Percentiles rank a stretch among this genome's conserved stretches.
phyloP scores from a whole-genome alignment of 2,113 vertebrate species.

The Nymphicus hollandicus region DNA sequence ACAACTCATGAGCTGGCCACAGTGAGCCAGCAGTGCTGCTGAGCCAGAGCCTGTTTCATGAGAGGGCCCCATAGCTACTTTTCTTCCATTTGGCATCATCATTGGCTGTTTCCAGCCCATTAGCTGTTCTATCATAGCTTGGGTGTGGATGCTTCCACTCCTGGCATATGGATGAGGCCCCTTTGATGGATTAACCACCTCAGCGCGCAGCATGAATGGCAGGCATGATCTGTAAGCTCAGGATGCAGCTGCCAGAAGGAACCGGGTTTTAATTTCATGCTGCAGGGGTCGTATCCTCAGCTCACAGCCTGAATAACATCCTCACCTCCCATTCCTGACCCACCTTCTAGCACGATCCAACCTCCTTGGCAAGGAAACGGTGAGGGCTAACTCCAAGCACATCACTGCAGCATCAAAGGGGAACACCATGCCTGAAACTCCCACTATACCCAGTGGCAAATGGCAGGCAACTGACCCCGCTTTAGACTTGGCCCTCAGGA shows the following conservation, averaged over 20 bases:
- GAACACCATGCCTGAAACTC: background rate
- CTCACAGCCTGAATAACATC: background rate
- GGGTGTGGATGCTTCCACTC: constrained; percentile 29
- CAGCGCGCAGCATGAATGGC: background rate
- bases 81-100: background rate
- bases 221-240: background rate
- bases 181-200: constrained; percentile 43
- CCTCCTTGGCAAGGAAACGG: background rate
- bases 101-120: constrained; percentile 10
- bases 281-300: constrained; percentile 5
- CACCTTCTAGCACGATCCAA: background rate
- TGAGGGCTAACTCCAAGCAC: background rate
- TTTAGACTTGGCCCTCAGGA: background rate
- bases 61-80: background rate
- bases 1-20: accelerated
- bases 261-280: background rate
- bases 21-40: background rate
- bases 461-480: background rate
- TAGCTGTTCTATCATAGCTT: background rate
- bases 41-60: background rate
- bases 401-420: background rate
- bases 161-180: background rate
- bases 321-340: background rate
- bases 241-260: background rate
- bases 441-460: accelerated